These are phyloP conservation scores for Sarcophaga peregrina DNA, from an alignment of 1,140 invertebrate species.

Conservation along the genomic window DNA sequence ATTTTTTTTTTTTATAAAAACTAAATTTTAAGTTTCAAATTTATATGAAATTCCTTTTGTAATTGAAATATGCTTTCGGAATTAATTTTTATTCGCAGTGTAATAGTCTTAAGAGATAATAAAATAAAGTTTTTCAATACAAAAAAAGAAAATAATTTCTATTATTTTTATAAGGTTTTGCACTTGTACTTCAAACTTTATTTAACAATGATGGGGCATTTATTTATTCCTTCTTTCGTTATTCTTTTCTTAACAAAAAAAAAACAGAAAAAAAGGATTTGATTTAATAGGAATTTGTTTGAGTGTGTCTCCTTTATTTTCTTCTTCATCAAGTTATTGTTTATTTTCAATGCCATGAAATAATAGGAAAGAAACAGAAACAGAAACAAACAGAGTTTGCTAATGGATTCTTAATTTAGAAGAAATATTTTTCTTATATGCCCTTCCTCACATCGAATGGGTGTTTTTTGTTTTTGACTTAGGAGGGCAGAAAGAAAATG, in stretches of 20 bases:
- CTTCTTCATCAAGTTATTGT: neutral
- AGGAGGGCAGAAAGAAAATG: too few species aligned
- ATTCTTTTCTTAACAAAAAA: neutral
- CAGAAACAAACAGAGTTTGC: neutral
- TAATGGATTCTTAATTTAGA: slow-evolving; percentile 19
- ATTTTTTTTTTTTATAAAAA: too few species aligned
- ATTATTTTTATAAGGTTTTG: slow-evolving; percentile 19
- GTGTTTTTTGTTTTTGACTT: too few species aligned
- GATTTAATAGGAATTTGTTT: neutral
- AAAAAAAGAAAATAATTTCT: neutral
- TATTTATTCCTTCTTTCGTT: neutral
- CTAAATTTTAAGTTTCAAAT: too few species aligned
- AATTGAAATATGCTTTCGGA: too few species aligned
- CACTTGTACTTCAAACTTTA: slow-evolving; percentile 14
- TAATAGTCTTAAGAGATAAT: neutral
- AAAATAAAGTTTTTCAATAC: too few species aligned
- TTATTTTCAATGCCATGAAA: neutral
- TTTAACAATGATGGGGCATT: slow-evolving; percentile 13
- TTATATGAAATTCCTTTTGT: too few species aligned
- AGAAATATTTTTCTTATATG: too few species aligned
- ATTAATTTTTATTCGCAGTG: neutral
- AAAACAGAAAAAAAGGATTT: slow-evolving; percentile 2
- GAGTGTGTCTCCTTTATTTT: neutral
- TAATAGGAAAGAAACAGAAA: neutral
- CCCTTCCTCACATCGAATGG: too few species aligned